phyloP scores from a whole-genome alignment of 2,113 vertebrate genomes.

The Crotophaga sulcirostris region DNA sequence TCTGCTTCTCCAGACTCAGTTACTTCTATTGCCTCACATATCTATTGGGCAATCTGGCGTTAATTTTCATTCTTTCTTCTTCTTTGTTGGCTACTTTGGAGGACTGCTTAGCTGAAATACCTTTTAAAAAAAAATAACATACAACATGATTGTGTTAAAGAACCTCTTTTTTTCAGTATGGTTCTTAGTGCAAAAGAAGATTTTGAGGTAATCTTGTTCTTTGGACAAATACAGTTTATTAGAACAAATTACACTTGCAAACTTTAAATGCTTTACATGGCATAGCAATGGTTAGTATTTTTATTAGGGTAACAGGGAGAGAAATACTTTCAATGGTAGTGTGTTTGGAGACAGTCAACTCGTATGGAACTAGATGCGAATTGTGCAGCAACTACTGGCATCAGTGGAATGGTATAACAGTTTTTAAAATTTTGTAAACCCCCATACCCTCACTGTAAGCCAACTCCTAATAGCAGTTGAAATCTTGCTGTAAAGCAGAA shows the following conservation, averaged over 20 bases:
- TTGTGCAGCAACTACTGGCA: neutral
- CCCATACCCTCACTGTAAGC: neutral
- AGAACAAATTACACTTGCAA: neutral
- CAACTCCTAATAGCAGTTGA: neutral
- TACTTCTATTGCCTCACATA: slow-evolving; percentile 22
- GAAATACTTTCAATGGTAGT: neutral
- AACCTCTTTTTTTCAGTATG: neutral
- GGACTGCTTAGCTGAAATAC: neutral
- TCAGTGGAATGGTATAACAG: neutral
- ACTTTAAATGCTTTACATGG: slow-evolving; percentile 19
- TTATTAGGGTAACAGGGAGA: neutral
- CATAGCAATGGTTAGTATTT: neutral
- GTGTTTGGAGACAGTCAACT: neutral
- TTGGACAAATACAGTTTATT: neutral
- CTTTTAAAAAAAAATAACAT: neutral
- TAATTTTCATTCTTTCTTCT: slow-evolving; percentile 52
- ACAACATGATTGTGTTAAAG: neutral
- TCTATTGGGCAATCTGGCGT: slow-evolving; percentile 15
- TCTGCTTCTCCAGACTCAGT: slow-evolving; percentile 18
- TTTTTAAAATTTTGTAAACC: neutral
- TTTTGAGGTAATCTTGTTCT: neutral
- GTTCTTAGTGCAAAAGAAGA: neutral
- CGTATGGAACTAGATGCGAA: slow-evolving; percentile 41
- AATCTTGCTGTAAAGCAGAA: slow-evolving; percentile 56
- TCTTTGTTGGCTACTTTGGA: slow-evolving; percentile 1